Evolutionary conservation across 2,888 invertebrate genomes (phyloP).

Genomic region (Eupithecia inturbata): DNA sequence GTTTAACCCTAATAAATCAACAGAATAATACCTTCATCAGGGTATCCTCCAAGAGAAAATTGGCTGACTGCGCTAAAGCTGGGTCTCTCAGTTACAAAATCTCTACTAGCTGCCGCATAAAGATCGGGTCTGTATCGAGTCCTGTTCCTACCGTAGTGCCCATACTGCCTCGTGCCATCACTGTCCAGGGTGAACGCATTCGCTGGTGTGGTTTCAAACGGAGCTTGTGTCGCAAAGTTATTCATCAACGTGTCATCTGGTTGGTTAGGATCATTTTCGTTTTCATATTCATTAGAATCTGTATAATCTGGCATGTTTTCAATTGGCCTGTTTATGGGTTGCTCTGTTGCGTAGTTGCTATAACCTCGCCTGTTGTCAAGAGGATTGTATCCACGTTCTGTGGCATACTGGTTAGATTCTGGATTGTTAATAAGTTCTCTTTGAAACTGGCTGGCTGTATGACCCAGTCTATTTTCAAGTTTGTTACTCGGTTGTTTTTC

Average conservation of each 20-base stretch:
- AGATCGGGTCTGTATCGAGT: slow-evolving; percentile 59
- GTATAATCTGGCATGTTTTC: slow-evolving; percentile 40
- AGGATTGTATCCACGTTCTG: slow-evolving; percentile 3
- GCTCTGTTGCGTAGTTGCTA: slow-evolving; percentile 23
- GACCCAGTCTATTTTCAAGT: slow-evolving; percentile 39
- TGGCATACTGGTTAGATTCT: slow-evolving; percentile 21
- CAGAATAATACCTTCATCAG: slow-evolving; percentile 66
- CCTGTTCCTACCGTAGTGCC: slow-evolving; percentile 52
- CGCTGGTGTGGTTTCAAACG: slow-evolving; percentile 41
- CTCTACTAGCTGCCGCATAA: slow-evolving; percentile 55
- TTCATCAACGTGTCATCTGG: slow-evolving; percentile 29
- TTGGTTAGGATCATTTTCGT: slow-evolving; percentile 18
- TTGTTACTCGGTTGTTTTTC: slow-evolving; percentile 33
- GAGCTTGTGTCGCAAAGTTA: slow-evolving; percentile 20
- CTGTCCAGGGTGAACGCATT: slow-evolving; percentile 55
- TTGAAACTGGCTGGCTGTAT: slow-evolving; percentile 20
- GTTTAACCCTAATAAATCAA: neutral
- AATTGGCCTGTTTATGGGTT: slow-evolving; percentile 36
- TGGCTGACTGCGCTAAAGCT: slow-evolving; percentile 57
- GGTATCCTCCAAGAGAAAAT: slow-evolving; percentile 54
- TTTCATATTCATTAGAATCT: slow-evolving; percentile 22
- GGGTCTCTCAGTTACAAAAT: slow-evolving; percentile 58
- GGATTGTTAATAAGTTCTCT: neutral
- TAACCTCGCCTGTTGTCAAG: neutral
- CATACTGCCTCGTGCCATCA: slow-evolving; percentile 50